Base-by-base conservation (phyloP, 2,888 invertebrate genomes). In the Andrena fulva region DNA sequence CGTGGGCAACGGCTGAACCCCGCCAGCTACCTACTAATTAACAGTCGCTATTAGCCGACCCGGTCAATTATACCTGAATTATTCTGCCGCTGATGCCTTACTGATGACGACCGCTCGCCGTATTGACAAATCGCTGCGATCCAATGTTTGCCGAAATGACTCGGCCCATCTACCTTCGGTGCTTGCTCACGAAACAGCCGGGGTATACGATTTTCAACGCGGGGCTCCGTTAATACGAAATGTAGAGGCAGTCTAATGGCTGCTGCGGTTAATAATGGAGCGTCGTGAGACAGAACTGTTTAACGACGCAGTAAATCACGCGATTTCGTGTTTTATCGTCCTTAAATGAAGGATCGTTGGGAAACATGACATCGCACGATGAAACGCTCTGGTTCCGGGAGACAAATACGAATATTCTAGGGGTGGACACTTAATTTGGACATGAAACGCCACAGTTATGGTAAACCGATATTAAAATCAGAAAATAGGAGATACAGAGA, bases 11-110 rank as follows among this genome's bases (percentile, higher is more conserved):
- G 56, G 78, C 72, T 77, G 72, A 48, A 42, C 69, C 7, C 54
- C 68, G 68, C 68, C 78, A 81, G 68, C 73, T 80, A 75, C 80
- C 82, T 85, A 77, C 89, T 90, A 90, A 90, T 90, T 90, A 90
- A 90, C 90, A 88, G 87, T 83, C 82, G 84, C 89, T 90, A 88
- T 90, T 90, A 90, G 82, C 84, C 85, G 81, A 86, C 80, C 84
- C 80, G 89, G 89, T 90, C 89, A 90, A 89, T 90, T 90, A 89
- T 90, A 89, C 88, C 81, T 86, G 86, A 89, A 90, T 90, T 90
- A 90, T 90, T 89, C 89, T 80, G 85, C 78, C 80, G 77, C 83
- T 85, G 86, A 89, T 88, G 80, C 80, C 82, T 67, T 69, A 75
- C 68, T 79, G 85, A 87, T 84, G 87, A 85, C 69, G 79, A 76